Base-by-base conservation (phyloP, 1,140 invertebrate genomes). In the Drosophila watanabei region DNA sequence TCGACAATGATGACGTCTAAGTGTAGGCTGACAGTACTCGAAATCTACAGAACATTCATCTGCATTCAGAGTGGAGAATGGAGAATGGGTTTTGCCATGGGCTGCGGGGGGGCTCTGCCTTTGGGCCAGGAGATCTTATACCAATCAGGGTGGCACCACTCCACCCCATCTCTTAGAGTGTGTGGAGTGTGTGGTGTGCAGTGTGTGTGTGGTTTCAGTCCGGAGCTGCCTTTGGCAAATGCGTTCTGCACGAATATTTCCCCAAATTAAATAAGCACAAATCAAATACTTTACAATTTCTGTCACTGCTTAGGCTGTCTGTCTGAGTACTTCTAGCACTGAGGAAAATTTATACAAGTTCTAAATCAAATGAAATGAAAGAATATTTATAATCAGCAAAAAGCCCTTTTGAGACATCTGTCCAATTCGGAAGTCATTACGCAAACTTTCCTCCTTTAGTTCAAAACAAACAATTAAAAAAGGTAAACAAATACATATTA, bases 371-470 rank as follows among this genome's bases (percentile, higher is more conserved):
- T 35, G 4, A 46, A 30, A n/a, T 35, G 4, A 32, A n/a, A 16
- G n/a, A 20, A 56, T 32, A 98, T 96, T 82, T 95, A 94, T 94
- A 72, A 97, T 95, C 5, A 97, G 93, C 80, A 95, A 94, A 82
- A 95, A 81, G 95, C 95, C 94, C 87, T 58, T 94, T 93, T 48
- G 96, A 96, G 8, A 97, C 93, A 9, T 82, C 92, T n/a, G 93
- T 92, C 95, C 96, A 97, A 57, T 94, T 94, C 14, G 94, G 81
- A 56, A 93, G 88, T 5, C 94, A 94, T 75, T 95, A 96, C 13
- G 93, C 91, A 79, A 95, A 96, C 59, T 94, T 92, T 2, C 95
- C 14, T 89, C 94, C 46, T 95, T 90, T 11, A 97, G 97, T 85
- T 96, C 18, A 24, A 37, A 9, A 37, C 7, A 37, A 56, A 37